Percentiles rank a stretch among this genome's conserved stretches.
Evolutionary conservation across 2,888 invertebrate species (phyloP).

Genomic region (Eubasilissa splendida): DNA sequence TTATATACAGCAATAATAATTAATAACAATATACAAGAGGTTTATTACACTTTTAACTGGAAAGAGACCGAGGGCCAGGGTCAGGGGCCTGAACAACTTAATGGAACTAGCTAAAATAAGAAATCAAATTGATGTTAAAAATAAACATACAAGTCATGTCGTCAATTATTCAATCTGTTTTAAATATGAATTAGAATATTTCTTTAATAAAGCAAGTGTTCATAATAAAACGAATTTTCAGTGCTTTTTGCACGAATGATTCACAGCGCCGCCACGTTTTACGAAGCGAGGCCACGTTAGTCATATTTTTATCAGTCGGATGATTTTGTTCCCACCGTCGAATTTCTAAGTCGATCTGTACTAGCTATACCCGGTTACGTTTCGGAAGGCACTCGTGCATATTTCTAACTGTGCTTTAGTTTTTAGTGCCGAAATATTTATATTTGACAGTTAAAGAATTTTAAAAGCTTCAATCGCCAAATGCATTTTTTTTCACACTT

Average conservation of each 20-base stretch:
- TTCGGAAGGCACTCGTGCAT: constrained; percentile 25
- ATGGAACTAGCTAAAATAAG: background rate
- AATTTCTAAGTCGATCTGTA: background rate
- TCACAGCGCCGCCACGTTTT: background rate
- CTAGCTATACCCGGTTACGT: background rate
- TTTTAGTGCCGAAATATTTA: too few species aligned
- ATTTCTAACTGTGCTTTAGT: constrained; percentile 9
- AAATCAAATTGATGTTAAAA: background rate
- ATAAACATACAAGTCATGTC: background rate
- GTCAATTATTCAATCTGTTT: background rate
- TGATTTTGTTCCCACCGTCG: background rate
- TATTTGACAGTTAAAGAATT: too few species aligned
- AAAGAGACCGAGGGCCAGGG: background rate
- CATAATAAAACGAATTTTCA: background rate
- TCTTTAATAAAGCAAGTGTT: background rate
- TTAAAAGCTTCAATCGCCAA: too few species aligned
- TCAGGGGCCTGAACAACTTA: constrained; percentile 1
- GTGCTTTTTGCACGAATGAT: background rate
- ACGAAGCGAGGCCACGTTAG: background rate
- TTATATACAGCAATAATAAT: too few species aligned
- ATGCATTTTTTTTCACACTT: too few species aligned
- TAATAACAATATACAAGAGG: background rate
- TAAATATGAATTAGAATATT: background rate
- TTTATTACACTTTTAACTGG: background rate
- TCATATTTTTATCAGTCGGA: too few species aligned